Base-by-base conservation (phyloP, 2,888 invertebrate species). In the Tenodera sinensis region DNA sequence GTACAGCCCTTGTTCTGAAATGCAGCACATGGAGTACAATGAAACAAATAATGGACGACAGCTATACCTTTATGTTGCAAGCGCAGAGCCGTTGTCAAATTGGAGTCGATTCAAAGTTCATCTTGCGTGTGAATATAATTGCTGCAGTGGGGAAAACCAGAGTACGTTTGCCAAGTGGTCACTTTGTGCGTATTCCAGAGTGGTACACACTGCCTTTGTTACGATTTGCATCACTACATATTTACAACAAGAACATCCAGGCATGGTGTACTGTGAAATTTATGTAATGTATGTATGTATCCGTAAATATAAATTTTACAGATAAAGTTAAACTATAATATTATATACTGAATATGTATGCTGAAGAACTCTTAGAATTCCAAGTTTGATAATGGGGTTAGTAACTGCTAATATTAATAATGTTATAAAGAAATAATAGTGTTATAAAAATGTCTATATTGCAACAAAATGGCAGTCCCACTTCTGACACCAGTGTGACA, bases 71-170 rank as follows among this genome's bases (percentile, higher is more conserved):
- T 71, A 71, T 71, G 54, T 71, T 71, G 54, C 54, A 25, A 71
- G 25, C 54, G 4, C 20, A 71, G 54, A 71, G 54, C 54, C 20
- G 54, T 71, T 71, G 54, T 71, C 54, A 71, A 71, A 71, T 71
- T 71, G 54, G 54, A 71, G 54, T 71, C 85, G 71, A 85, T 85
- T 54, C 85, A 85, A 71, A 85, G 85, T 85, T 85, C 54, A 71
- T 84, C 85, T 85, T 85, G 85, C 85, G 71, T 71, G 71, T 28
- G 71, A 28, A 85, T 85, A 85, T 85, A 85, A 85, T 85, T 85
- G 71, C 54, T 85, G 28, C 28, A 85, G 54, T 28, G n/a, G 54
- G 54, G 54, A 71, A 71, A 71, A 25, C 54, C 54, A 71, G 54
- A 71, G 25, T 71, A 9, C 54, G 54, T 71, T 71, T 71, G 54